These are phyloP conservation scores for Acleris cristana DNA, from an alignment of 2,888 invertebrate genomes.

Conservation along the genomic window DNA sequence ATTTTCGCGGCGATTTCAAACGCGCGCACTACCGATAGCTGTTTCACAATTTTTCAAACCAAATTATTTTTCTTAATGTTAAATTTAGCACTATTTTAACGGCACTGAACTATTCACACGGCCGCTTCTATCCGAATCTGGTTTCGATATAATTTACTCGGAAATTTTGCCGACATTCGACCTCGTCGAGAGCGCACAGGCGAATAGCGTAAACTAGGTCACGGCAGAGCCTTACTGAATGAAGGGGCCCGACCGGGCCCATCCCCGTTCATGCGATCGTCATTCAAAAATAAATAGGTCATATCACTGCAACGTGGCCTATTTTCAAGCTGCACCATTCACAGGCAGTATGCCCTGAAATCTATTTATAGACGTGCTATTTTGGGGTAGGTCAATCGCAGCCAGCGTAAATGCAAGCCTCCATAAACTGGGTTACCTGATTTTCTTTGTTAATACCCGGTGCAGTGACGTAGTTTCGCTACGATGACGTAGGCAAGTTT, in stretches of 20 bases:
- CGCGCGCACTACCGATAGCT: constrained; percentile 46
- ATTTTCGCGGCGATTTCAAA: constrained; percentile 63
- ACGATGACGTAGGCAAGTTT: constrained; percentile 65
- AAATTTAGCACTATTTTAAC: constrained; percentile 2
- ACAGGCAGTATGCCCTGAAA: constrained; percentile 62
- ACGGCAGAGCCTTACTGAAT: constrained; percentile 78
- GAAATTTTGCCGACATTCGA: constrained; percentile 20
- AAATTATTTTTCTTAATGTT: background rate
- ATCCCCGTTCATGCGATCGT: constrained; percentile 77
- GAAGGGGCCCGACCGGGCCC: constrained; percentile 70
- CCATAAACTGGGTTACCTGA: constrained; percentile 80
- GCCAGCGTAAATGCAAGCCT: constrained; percentile 74
- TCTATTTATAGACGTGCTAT: constrained; percentile 80
- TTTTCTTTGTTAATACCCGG: constrained; percentile 73
- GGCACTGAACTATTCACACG: background rate
- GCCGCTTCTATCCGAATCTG: constrained; percentile 2
- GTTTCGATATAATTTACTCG: background rate
- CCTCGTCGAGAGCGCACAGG: constrained; percentile 37
- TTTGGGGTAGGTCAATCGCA: constrained; percentile 81
- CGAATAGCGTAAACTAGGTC: constrained; percentile 66
- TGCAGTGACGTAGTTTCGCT: constrained; percentile 70
- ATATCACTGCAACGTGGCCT: constrained; percentile 79
- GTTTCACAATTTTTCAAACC: constrained; percentile 40
- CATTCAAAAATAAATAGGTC: constrained; percentile 84
- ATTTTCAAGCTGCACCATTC: constrained; percentile 75